Evolutionary conservation across 2,113 vertebrate genomes (phyloP).

Genomic region (Callipepla californica): DNA sequence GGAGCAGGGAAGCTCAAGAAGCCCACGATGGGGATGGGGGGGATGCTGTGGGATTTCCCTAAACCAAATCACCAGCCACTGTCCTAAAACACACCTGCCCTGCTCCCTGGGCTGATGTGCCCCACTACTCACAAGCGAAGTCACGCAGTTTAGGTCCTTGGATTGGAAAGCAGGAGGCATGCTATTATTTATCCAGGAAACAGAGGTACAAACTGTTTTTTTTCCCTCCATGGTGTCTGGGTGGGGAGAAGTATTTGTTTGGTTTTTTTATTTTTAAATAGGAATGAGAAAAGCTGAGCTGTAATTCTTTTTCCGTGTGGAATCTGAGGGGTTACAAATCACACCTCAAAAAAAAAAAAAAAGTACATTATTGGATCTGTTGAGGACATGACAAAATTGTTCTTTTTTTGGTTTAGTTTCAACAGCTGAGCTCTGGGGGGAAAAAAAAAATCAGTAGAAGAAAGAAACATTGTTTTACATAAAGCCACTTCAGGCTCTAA

Average conservation of each 20-base stretch:
- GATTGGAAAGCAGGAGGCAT: background rate
- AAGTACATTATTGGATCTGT: background rate
- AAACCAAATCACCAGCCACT: background rate
- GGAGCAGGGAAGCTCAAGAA: background rate
- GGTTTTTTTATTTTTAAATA: background rate
- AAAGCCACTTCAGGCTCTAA: background rate
- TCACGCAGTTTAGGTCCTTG: background rate
- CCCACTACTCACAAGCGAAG: background rate
- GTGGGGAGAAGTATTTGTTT: background rate
- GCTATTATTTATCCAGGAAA: background rate
- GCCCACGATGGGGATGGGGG: no score
- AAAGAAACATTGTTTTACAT: constrained; percentile 50
- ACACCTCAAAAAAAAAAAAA: background rate
- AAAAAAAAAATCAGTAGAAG: background rate
- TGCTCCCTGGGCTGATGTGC: accelerated
- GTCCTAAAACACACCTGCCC: background rate
- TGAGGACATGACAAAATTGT: background rate
- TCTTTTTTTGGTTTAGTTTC: constrained; percentile 1
- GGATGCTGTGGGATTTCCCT: background rate
- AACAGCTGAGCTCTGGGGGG: background rate
- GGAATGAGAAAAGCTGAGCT: background rate
- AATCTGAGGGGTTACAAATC: background rate
- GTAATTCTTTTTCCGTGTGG: background rate
- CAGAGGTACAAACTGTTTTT: background rate
- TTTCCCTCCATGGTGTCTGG: background rate